These are phyloP conservation scores for Lycia hirtaria DNA, from an alignment of 2,888 invertebrate genomes.

Conservation along the genomic window DNA sequence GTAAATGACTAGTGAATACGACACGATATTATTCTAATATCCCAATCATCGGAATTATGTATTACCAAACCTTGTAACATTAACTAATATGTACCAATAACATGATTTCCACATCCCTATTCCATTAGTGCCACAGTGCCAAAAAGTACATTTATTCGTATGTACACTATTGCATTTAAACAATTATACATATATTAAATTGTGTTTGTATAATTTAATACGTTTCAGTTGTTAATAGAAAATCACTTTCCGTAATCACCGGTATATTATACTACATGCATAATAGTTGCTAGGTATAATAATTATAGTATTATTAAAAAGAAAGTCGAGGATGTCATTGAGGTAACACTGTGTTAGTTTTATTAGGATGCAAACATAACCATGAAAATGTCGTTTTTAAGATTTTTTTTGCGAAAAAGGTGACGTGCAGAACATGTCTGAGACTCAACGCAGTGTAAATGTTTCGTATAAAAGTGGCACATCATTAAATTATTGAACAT, in stretches of 20 bases:
- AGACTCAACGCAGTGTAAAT: conserved; percentile 31
- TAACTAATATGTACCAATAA: conserved; percentile 18
- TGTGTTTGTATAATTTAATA: conserved; percentile 8
- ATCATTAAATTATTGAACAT: conserved; percentile 16
- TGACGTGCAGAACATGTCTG: conserved; percentile 5
- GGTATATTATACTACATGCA: conserved; percentile 6
- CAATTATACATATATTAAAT: conserved; percentile 14
- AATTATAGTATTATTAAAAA: conserved; percentile 50
- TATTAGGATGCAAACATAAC: conserved; percentile 6
- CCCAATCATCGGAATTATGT: conserved; percentile 10
- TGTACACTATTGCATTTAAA: conserved; percentile 29
- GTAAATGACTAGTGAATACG: conserved; percentile 1
- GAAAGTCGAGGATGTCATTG: conserved; percentile 49
- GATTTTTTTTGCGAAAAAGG: conserved; percentile 12
- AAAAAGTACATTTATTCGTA: conserved; percentile 34
- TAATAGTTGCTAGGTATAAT: conserved; percentile 24
- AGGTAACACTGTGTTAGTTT: conserved; percentile 37
- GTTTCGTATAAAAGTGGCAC: conserved; percentile 21
- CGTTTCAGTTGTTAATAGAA: conserved; percentile 4
- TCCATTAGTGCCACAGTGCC: conserved; percentile 44
- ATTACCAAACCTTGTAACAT: background rate
- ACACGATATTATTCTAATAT: conserved; percentile 2
- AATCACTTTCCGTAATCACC: conserved; percentile 23
- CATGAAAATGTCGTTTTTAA: conserved; percentile 1
- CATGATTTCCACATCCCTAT: conserved; percentile 32